Conservation (phyloP, 2,113 vertebrate species). For the Bostrychus sinensis region DNA sequence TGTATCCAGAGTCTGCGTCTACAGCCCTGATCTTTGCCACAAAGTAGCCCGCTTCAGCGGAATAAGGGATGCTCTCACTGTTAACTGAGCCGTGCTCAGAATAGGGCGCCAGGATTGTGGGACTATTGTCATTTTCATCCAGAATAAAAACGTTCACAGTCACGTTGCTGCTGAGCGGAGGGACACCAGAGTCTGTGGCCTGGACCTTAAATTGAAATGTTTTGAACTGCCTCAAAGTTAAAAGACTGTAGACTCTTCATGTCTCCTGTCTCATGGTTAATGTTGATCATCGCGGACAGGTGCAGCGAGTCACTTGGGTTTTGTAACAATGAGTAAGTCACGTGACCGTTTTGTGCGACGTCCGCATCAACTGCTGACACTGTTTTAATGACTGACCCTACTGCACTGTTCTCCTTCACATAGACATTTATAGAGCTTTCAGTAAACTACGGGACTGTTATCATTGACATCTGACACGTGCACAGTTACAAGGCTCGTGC, state of each 20-base stretch:
- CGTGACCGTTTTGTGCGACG: conserved; percentile 51
- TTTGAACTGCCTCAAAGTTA: conserved; percentile 1
- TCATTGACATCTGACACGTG: conserved; percentile 86
- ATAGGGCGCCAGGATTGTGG: conserved; percentile 6
- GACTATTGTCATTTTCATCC: conserved; percentile 2
- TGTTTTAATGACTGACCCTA: conserved; percentile 74
- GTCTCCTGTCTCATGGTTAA: neutral
- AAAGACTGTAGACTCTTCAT: neutral
- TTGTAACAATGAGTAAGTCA: conserved; percentile 58
- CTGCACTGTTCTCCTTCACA: conserved; percentile 77
- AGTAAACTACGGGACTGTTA: conserved; percentile 84
- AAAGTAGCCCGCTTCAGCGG: conserved; percentile 9
- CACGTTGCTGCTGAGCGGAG: conserved; percentile 5
- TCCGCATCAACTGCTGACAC: conserved; percentile 68
- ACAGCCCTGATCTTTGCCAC: conserved; percentile 9
- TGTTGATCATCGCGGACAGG: conserved; percentile 37
- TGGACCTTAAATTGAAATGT: neutral
- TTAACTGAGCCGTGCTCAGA: conserved; percentile 4
- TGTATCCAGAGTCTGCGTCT: conserved; percentile 4
- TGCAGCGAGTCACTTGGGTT: conserved; percentile 19
- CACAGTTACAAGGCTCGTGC: conserved; percentile 68
- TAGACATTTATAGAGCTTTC: conserved; percentile 60
- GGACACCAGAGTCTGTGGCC: conserved; percentile 3
- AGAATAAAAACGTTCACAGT: conserved; percentile 1
- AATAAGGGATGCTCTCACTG: conserved; percentile 5